A percentile compares a stretch with the other conserved stretches of the same genome.
phyloP scores from a whole-genome alignment of 2,888 invertebrate genomes.

The Oasisia sp. region DNA sequence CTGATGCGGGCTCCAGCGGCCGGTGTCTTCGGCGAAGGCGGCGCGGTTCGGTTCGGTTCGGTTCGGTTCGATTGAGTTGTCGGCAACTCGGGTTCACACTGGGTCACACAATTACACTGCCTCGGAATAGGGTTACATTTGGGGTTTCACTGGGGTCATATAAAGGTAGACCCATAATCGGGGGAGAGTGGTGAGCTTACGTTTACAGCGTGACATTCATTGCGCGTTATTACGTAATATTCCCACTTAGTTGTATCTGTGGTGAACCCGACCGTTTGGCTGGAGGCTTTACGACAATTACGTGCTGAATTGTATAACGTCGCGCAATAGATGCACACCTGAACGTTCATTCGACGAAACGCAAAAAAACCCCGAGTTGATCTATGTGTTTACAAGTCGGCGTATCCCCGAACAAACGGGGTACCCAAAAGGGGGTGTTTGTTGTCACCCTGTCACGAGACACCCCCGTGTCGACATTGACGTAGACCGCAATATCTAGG shows the following conservation, averaged over 20 bases:
- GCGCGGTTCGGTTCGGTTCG: not conserved
- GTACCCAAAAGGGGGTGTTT: not conserved
- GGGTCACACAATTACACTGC: not conserved
- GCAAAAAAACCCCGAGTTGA: not conserved
- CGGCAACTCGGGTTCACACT: not conserved
- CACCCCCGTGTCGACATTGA: not conserved
- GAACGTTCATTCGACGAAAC: not conserved
- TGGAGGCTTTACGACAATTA: too few relatives aligned
- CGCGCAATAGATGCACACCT: not conserved
- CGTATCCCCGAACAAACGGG: not conserved
- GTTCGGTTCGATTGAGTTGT: not conserved
- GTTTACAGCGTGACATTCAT: not conserved
- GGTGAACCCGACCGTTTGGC: not conserved
- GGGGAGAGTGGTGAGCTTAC: not conserved
- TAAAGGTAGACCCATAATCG: not conserved
- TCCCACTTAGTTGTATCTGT: not conserved
- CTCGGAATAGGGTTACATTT: not conserved
- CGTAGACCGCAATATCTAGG: not conserved
- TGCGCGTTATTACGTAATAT: not conserved
- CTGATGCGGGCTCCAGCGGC: not conserved
- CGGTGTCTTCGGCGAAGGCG: not conserved
- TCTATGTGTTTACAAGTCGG: not conserved
- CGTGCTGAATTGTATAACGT: not conserved
- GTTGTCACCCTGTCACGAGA: constrained; percentile 4
- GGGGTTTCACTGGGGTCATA: not conserved